Evolutionary conservation across 2,888 invertebrate genomes (phyloP), one percentile per base, ranked within the genome.

Genomic region (Eledona agricola): DNA sequence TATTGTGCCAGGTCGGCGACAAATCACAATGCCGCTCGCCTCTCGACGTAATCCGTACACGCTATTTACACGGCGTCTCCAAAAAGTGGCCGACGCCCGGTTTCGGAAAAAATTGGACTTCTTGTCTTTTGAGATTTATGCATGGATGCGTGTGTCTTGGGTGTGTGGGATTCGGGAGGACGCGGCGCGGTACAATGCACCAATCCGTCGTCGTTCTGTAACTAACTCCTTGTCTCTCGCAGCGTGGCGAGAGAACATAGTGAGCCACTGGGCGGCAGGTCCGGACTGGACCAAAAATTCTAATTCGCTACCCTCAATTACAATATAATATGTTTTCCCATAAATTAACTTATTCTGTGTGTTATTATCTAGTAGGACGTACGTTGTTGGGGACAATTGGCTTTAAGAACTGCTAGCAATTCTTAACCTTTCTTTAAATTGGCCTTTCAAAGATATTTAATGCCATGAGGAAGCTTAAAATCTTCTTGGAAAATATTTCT

Each of bases 1-100:
- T 66, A 66, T 70, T 67, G 66, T 65, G 67, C 64, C 67, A 66
- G 67, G 67, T 67, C 68, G 42, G 66, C 61, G 67, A 66, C 66
- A 40, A 66, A 68, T 66, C 66, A 63, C 49, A 20, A 38, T 37
- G 37, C 20, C 17, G 31, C 23, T n/a, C n/a, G n/a, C n/a, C n/a
- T n/a, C n/a, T n/a, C n/a, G n/a, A n/a, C n/a, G 26, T 46, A 25
- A 38, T 38, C 11, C 26, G 15, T 20, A 43, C 32, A 31, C 32
- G 45, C 13, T 45, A 17, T 45, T 31, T 43, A 43, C 34, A 22
- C 45, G 45, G 32, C 23, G 10, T 16, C n/a, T 7, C 15, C 23
- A 10, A 15, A 16, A 3, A n/a, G n/a, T n/a, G n/a, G n/a, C n/a
- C n/a, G n/a, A n/a, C n/a, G n/a, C n/a, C n/a, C n/a, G 5, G 5